Evolutionary conservation across 2,113 vertebrate genomes (phyloP).

Genomic region (Bostrychus sinensis): DNA sequence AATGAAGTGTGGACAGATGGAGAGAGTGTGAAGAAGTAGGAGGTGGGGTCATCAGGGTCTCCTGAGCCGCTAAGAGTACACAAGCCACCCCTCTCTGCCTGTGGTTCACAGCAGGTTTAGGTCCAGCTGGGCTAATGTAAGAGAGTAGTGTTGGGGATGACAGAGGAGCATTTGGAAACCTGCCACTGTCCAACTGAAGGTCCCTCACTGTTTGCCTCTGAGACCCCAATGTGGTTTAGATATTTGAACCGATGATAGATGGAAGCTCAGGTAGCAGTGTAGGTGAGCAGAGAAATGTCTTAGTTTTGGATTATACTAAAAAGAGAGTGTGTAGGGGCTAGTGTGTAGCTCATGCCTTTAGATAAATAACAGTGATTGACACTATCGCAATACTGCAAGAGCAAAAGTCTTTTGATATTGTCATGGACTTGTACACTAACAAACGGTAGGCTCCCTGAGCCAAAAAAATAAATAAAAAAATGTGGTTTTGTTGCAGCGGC

Average conservation of each 20-base stretch:
- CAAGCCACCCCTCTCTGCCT: neutral
- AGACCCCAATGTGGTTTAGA: constrained; percentile 14
- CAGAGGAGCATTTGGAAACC: constrained; percentile 21
- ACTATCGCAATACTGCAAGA: no score
- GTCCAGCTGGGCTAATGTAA: constrained; percentile 10
- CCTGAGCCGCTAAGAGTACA: constrained; percentile 20
- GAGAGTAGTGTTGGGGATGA: constrained; percentile 9
- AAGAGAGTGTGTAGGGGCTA: no score
- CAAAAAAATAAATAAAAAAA: no score
- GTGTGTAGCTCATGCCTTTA: no score
- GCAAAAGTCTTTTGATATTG: no score
- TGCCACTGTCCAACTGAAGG: neutral
- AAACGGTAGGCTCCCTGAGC: no score
- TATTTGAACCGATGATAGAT: constrained; percentile 35
- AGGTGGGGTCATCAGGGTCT: neutral
- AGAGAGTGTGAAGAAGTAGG: constrained; percentile 21
- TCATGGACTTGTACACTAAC: no score
- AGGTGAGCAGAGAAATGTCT: constrained; percentile 4
- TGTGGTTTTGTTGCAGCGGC: no score
- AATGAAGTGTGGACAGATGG: constrained; percentile 42
- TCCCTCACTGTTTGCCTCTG: neutral
- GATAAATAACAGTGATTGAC: no score
- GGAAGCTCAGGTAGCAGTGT: constrained; percentile 11
- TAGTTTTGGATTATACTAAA: no score
- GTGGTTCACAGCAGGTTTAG: constrained; percentile 11